phyloP scores from a whole-genome alignment of 2,888 invertebrate genomes.

The Agonum fuliginosum region DNA sequence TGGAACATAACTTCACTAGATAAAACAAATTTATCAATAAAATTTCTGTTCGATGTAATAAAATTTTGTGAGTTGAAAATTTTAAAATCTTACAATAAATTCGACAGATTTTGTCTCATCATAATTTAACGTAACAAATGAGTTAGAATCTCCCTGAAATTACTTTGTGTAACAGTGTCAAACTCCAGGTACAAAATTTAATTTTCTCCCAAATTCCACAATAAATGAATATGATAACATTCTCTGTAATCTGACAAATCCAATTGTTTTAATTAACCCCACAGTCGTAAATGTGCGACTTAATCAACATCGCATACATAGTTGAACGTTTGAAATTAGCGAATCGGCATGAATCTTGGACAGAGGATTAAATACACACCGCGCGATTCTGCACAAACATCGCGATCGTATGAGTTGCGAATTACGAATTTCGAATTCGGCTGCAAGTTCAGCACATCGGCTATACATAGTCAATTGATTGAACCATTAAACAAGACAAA shows the following conservation, averaged over 20 bases:
- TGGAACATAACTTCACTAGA: no score
- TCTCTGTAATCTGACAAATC: constrained; percentile 39
- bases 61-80: no score
- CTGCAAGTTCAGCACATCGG: constrained; percentile 45
- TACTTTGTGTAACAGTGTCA: constrained; percentile 10
- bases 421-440: constrained; percentile 25
- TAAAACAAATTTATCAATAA: no score
- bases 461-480: constrained; percentile 47
- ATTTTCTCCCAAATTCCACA: constrained; percentile 10
- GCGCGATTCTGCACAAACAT: constrained; percentile 12
- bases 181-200: constrained; percentile 15
- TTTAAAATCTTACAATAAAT: no score
- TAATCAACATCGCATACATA: constrained; percentile 50
- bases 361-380: constrained; percentile 46
- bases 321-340: constrained; percentile 44
- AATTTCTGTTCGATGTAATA: no score
- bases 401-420: not conserved
- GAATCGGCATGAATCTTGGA: constrained; percentile 47
- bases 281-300: constrained; percentile 48
- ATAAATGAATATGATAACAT: constrained; percentile 21
- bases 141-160: no score
- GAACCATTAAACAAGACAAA: constrained; percentile 54
- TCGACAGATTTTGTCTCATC: no score
- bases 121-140: no score
- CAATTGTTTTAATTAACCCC: constrained; percentile 47